phyloP scores from a whole-genome alignment of 2,797 vertebrate genomes.

The Gambusia yucatana region DNA sequence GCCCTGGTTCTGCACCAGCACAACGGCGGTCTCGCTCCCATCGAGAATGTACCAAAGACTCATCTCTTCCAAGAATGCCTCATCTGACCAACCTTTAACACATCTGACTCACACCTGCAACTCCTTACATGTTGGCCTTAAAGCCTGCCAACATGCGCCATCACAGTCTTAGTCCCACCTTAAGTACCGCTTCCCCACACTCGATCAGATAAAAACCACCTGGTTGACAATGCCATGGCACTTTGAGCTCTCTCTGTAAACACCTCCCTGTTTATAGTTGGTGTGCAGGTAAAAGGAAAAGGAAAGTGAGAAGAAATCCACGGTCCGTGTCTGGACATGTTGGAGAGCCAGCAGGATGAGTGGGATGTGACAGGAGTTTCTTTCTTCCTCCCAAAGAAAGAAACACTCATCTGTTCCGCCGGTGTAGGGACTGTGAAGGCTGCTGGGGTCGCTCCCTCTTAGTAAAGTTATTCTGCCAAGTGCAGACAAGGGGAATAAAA shows the following conservation, averaged over 20 bases:
- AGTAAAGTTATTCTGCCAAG: conserved; percentile 1
- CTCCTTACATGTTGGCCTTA: not conserved
- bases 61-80: not conserved
- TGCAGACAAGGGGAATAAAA: not conserved
- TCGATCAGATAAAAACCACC: not conserved
- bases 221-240: not conserved
- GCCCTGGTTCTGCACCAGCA: not conserved
- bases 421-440: not conserved
- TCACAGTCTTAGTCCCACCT: not conserved
- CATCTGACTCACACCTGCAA: conserved; percentile 8
- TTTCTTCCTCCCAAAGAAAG: conserved; percentile 2
- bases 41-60: not conserved
- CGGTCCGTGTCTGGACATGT: conserved; percentile 3
- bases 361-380: not conserved
- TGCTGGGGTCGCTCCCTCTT: not conserved
- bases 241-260: not conserved
- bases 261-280: not conserved
- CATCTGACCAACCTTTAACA: not conserved
- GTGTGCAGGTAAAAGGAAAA: conserved; percentile 7
- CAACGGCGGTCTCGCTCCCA: not conserved
- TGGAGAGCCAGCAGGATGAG: conserved; percentile 1
- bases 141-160: not conserved
- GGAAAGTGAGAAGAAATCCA: not conserved
- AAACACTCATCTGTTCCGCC: not conserved
- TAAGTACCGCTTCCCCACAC: not conserved